Percentiles rank a stretch among this genome's conserved stretches.
Conservation (phyloP, 2,797 vertebrate genomes). For the Aeoliscus strigatus region DNA sequence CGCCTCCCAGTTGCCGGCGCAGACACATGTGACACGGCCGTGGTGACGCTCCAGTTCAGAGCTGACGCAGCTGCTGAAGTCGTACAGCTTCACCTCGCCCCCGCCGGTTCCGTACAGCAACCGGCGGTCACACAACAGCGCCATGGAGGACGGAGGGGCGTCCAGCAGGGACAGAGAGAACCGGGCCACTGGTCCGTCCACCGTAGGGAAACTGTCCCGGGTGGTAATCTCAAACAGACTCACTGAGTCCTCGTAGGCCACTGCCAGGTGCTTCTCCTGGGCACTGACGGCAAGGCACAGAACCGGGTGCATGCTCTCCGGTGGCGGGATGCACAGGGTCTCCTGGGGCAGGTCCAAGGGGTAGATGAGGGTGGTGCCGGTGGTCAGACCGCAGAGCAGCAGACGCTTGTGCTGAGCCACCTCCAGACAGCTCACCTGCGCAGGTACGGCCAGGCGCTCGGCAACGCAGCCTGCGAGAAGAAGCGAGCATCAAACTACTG, state of each 20-base stretch:
- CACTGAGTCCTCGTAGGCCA: constrained; percentile 64
- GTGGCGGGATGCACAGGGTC: constrained; percentile 76
- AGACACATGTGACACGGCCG: constrained; percentile 72
- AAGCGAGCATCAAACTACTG: background rate
- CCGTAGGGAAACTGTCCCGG: constrained; percentile 68
- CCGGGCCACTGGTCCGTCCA: constrained; percentile 63
- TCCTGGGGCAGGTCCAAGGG: constrained; percentile 72
- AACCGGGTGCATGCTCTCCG: constrained; percentile 64
- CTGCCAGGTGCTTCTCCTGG: constrained; percentile 67
- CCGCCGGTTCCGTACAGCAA: constrained; percentile 71
- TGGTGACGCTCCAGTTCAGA: constrained; percentile 71
- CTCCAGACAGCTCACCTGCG: constrained; percentile 75
- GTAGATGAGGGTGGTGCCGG: constrained; percentile 78
- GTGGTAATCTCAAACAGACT: constrained; percentile 69
- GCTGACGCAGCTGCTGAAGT: constrained; percentile 39
- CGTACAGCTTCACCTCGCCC: constrained; percentile 62
- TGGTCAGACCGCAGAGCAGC: constrained; percentile 74
- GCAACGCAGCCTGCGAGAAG: constrained; percentile 54
- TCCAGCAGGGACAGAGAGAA: constrained; percentile 65
- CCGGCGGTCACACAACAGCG: constrained; percentile 48
- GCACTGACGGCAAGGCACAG: constrained; percentile 58
- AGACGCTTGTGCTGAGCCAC: constrained; percentile 69
- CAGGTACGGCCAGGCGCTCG: constrained; percentile 60
- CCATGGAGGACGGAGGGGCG: constrained; percentile 61
- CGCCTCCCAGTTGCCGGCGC: constrained; percentile 67